Conservation (phyloP, 2,797 vertebrate species). For the Harpagifer antarcticus region DNA sequence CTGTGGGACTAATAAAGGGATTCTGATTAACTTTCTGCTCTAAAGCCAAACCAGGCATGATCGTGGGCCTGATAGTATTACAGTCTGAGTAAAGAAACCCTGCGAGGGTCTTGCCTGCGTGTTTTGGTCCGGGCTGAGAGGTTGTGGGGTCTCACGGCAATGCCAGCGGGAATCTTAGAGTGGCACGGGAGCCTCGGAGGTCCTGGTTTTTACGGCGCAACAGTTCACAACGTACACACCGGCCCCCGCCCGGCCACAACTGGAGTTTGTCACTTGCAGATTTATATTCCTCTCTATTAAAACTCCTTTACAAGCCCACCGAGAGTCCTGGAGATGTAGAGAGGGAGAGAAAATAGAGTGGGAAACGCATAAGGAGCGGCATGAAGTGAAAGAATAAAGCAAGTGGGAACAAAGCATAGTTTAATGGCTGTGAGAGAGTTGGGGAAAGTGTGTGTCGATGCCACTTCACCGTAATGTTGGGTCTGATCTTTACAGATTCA, state of each 20-base stretch:
- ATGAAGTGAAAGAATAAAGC: slow-evolving; percentile 55
- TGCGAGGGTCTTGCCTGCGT: neutral
- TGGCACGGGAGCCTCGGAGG: slow-evolving; percentile 70
- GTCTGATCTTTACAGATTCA: slow-evolving; percentile 34
- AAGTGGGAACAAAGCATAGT: slow-evolving; percentile 50
- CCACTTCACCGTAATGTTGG: slow-evolving; percentile 35
- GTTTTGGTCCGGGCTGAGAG: slow-evolving; percentile 35
- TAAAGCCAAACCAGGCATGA: neutral
- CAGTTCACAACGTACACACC: slow-evolving; percentile 53
- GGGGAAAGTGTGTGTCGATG: slow-evolving; percentile 43
- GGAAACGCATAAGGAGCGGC: slow-evolving; percentile 48
- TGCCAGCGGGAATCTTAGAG: slow-evolving; percentile 53
- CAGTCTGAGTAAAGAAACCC: neutral
- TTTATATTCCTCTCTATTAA: slow-evolving; percentile 82
- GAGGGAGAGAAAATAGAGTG: slow-evolving; percentile 26
- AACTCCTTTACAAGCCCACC: slow-evolving; percentile 76
- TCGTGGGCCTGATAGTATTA: slow-evolving; percentile 36
- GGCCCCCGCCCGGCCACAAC: slow-evolving; percentile 51
- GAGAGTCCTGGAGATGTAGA: slow-evolving; percentile 51
- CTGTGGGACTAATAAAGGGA: too few species aligned
- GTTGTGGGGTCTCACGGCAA: slow-evolving; percentile 58
- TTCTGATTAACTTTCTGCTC: neutral
- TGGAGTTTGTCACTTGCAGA: slow-evolving; percentile 81
- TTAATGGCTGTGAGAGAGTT: slow-evolving; percentile 52
- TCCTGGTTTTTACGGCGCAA: slow-evolving; percentile 74